phyloP scores from a whole-genome alignment of 2,113 vertebrate species.

The Platichthys flesus region DNA sequence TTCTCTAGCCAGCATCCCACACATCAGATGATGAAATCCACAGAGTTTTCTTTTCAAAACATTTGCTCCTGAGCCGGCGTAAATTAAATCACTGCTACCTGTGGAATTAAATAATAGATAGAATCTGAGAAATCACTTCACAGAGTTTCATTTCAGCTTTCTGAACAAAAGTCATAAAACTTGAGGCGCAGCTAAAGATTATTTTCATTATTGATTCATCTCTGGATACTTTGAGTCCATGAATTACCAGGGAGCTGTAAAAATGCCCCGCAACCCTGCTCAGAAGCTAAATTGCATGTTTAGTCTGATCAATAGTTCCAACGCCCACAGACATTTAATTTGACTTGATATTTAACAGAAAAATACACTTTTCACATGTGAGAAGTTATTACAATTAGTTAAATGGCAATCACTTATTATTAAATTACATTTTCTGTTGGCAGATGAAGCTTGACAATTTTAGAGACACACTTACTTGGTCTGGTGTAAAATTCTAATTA shows the following conservation, averaged over 20 bases:
- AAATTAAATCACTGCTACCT: background rate
- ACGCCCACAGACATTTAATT: background rate
- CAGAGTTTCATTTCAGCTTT: background rate
- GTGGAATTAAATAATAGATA: background rate
- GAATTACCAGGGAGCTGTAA: background rate
- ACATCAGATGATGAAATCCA: background rate
- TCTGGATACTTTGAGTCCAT: background rate
- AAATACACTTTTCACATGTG: background rate
- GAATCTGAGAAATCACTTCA: background rate
- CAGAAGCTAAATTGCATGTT: background rate
- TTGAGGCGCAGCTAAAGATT: background rate
- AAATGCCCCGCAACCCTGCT: background rate
- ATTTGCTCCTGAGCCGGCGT: background rate
- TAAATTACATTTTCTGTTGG: no score
- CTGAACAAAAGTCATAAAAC: slow-evolving; percentile 21
- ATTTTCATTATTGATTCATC: slow-evolving; percentile 8
- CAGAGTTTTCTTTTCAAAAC: background rate
- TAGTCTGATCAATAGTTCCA: background rate
- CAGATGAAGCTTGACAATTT: no score
- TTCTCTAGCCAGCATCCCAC: background rate
- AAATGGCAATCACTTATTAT: no score
- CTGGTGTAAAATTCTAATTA: background rate
- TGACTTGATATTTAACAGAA: background rate
- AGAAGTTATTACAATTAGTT: background rate
- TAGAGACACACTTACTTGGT: no score